Conservation (phyloP, 2,797 vertebrate species). For the Cryptoprocta ferox region DNA sequence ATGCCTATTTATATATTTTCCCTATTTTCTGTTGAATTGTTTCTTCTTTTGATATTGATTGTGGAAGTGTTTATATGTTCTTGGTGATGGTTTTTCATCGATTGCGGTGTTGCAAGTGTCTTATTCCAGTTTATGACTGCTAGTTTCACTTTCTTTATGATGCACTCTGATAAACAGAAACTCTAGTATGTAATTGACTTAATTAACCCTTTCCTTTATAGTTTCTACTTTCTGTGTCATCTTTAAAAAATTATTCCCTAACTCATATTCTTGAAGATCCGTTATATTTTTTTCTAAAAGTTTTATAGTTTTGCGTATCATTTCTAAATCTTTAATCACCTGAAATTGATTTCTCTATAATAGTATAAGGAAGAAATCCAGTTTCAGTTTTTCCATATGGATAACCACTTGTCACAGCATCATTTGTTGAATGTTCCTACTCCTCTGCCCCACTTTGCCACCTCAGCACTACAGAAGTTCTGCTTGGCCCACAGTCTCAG, state of each 20-base stretch:
- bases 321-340: not conserved
- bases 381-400: slow-evolving; percentile 27
- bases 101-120: not conserved
- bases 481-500: not conserved
- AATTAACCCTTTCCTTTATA: not conserved
- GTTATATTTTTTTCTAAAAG: not conserved
- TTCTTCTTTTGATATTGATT: slow-evolving; percentile 9
- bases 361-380: not conserved
- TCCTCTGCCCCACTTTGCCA: not conserved
- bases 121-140: not conserved
- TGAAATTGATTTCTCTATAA: not conserved
- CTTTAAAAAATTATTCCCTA: slow-evolving; percentile 16
- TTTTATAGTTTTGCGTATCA: slow-evolving; percentile 16
- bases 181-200: not conserved
- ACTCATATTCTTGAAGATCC: not conserved
- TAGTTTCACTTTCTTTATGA: slow-evolving; percentile 3
- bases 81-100: not conserved
- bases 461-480: not conserved
- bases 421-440: not conserved
- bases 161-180: not conserved
- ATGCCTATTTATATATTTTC: not conserved
- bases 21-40: not conserved
- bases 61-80: not conserved
- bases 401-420: not conserved
- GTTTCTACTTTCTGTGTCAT: not conserved